phyloP scores from a whole-genome alignment of 2,888 invertebrate species.

The Therioaphis trifolii region DNA sequence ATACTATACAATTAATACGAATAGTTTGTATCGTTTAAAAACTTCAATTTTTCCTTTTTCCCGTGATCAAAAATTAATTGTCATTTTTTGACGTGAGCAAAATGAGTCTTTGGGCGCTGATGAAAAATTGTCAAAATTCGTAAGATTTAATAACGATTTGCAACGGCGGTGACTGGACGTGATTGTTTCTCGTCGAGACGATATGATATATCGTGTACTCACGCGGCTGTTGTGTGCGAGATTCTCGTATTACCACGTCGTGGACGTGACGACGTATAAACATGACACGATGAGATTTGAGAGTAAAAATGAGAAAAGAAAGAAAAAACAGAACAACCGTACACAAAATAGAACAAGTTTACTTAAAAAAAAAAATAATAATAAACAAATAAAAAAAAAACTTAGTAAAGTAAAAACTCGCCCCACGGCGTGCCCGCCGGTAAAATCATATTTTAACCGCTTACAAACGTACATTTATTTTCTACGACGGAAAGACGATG shows the following conservation, averaged over 20 bases:
- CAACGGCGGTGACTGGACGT: no score
- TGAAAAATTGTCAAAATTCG: no score
- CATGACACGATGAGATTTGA: not conserved
- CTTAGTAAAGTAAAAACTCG: not conserved
- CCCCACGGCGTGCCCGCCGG: not conserved
- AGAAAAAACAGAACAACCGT: not conserved
- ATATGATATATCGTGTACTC: not conserved
- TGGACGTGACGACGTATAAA: not conserved
- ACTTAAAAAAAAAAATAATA: not conserved
- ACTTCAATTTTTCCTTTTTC: no score
- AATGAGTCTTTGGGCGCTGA: no score
- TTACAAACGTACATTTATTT: not conserved
- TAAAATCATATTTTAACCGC: constrained; percentile 33
- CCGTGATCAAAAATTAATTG: no score
- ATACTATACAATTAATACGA: no score
- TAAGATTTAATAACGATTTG: no score
- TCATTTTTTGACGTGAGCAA: no score
- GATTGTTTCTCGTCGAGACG: no score
- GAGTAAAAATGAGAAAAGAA: not conserved
- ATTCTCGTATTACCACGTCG: not conserved
- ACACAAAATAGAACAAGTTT: constrained; percentile 34
- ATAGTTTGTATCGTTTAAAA: no score
- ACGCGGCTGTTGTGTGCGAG: not conserved
- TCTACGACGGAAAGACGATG: not conserved
- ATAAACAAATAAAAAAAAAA: constrained; percentile 4